Evolutionary conservation across 1,140 invertebrate species (phyloP).

Genomic region (Coelopa frigida): DNA sequence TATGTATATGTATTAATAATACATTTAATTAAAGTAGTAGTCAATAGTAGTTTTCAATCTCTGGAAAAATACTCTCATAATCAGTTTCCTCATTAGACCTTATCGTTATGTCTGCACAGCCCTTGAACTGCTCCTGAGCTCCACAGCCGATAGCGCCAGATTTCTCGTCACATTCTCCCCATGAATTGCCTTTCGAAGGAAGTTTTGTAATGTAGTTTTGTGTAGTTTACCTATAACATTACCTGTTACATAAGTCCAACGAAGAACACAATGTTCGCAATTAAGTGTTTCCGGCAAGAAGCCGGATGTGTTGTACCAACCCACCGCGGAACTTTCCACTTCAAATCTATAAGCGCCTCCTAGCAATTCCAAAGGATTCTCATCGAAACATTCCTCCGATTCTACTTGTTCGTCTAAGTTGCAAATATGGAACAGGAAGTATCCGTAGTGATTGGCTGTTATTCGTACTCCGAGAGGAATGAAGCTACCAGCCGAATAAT

Average conservation of each 20-base stretch:
- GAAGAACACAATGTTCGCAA: slow-evolving; percentile 59
- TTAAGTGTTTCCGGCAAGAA: slow-evolving; percentile 49
- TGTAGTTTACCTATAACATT: too few species aligned
- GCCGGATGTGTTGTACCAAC: slow-evolving; percentile 40
- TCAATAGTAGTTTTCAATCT: too few species aligned
- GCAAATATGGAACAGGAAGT: slow-evolving; percentile 54
- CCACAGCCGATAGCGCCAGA: slow-evolving; percentile 51
- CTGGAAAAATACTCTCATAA: too few species aligned
- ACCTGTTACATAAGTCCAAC: slow-evolving; percentile 58
- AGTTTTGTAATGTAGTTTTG: too few species aligned
- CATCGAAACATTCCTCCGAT: slow-evolving; percentile 55
- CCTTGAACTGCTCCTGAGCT: slow-evolving; percentile 59
- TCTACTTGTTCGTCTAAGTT: slow-evolving; percentile 45
- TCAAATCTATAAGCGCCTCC: slow-evolving; percentile 43
- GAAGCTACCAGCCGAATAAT: slow-evolving; percentile 34
- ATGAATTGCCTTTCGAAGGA: slow-evolving; percentile 49
- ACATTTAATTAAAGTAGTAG: too few species aligned
- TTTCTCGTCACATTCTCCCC: slow-evolving; percentile 49
- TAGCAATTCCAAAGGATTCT: slow-evolving; percentile 45
- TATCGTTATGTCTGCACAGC: slow-evolving; percentile 63
- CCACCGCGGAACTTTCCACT: slow-evolving; percentile 25
- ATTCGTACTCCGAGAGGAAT: slow-evolving; percentile 45
- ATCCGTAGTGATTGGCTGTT: slow-evolving; percentile 51
- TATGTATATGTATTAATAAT: too few species aligned
- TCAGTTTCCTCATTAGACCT: too few species aligned